These are phyloP conservation scores for Pagrus major DNA, from an alignment of 2,113 vertebrate genomes.

Conservation along the genomic window DNA sequence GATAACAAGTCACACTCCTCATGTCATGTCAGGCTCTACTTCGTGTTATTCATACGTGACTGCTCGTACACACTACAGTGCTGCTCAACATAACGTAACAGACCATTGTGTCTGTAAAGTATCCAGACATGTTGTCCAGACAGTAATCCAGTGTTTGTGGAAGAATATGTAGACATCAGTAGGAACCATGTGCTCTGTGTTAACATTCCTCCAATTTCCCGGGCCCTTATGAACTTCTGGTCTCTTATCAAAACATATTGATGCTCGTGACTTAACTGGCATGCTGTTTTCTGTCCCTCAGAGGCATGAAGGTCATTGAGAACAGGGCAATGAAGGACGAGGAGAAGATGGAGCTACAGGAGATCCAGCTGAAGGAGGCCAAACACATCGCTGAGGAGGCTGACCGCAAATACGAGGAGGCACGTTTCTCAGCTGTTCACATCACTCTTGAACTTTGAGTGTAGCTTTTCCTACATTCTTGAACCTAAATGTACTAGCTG, in stretches of 20 bases:
- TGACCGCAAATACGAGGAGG: slow-evolving; percentile 99
- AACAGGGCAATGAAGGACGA: slow-evolving; percentile 98
- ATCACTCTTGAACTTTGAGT: slow-evolving; percentile 7
- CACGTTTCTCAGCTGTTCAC: slow-evolving; percentile 72
- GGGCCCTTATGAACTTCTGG: neutral
- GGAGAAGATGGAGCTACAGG: slow-evolving; percentile 99
- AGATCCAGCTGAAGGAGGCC: slow-evolving; percentile 98
- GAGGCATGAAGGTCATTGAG: slow-evolving; percentile 99
- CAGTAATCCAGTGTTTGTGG: neutral
- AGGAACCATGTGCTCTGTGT: neutral
- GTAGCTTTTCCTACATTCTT: neutral
- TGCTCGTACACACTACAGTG: neutral
- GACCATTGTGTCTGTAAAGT: slow-evolving; percentile 1
- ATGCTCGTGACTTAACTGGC: neutral
- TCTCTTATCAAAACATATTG: neutral
- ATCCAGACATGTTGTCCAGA: neutral
- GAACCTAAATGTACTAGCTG: neutral
- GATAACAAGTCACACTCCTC: neutral
- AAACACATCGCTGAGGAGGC: slow-evolving; percentile 99
- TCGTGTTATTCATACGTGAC: neutral
- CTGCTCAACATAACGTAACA: neutral
- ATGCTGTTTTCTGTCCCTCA: slow-evolving; percentile 69
- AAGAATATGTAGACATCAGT: neutral
- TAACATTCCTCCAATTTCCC: neutral
- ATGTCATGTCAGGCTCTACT: neutral